These are phyloP conservation scores for Pavo muticus DNA, from an alignment of 2,113 vertebrate species.

Conservation along the genomic window DNA sequence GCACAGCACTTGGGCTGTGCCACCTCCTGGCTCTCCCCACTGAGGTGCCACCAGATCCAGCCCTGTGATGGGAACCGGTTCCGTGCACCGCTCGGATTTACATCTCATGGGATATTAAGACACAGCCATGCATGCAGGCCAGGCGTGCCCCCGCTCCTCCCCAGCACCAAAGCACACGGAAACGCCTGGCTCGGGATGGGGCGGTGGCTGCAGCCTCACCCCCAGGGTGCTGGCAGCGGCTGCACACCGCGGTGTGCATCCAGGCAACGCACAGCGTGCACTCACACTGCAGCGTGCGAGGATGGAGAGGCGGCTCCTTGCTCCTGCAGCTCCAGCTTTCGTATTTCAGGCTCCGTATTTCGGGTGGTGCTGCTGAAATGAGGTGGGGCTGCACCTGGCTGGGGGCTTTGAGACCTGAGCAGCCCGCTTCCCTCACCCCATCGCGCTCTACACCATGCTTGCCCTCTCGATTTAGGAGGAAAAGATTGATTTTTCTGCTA, in stretches of 20 bases:
- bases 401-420: neutral
- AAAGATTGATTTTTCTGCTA: neutral
- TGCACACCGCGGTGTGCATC: neutral
- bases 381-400: neutral
- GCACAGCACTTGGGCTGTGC: accelerated
- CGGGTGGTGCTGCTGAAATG: neutral
- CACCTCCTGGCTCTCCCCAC: neutral
- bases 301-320: neutral
- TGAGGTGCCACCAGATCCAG: neutral
- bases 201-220: neutral
- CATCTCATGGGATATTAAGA: accelerated
- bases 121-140: neutral
- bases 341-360: neutral
- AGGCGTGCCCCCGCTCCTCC: neutral
- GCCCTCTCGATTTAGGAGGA: neutral
- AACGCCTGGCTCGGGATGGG: neutral
- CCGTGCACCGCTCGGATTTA: neutral
- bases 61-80: neutral
- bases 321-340: neutral
- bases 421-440: neutral
- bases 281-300: neutral
- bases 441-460: neutral
- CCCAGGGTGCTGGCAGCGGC: accelerated
- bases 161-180: neutral
- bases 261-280: neutral